Percentiles rank a stretch among this genome's conserved stretches.
phyloP scores from a whole-genome alignment of 2,888 invertebrate species.

The Monochamus alternatus region DNA sequence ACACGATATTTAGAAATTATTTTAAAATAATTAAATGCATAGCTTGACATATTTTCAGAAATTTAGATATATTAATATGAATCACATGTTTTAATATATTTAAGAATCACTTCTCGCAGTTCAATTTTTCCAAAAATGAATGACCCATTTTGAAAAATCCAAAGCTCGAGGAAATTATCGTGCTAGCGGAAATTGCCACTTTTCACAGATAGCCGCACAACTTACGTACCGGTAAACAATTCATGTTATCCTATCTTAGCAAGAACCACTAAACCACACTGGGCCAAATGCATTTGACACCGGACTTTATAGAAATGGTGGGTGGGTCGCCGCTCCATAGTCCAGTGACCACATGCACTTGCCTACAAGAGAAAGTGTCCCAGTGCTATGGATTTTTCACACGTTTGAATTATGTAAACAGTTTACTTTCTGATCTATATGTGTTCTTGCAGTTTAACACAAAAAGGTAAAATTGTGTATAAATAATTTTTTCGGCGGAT shows the following conservation, averaged over 20 bases:
- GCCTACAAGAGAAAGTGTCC: slow-evolving; percentile 61
- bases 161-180: not conserved
- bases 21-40: too few relatives aligned
- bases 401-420: slow-evolving; percentile 59
- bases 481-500: slow-evolving; percentile 34
- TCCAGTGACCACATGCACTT: slow-evolving; percentile 50
- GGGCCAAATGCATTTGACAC: slow-evolving; percentile 53
- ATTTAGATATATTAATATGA: too few relatives aligned
- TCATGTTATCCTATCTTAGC: slow-evolving; percentile 57
- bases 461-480: slow-evolving; percentile 43
- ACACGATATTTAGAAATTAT: too few relatives aligned
- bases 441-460: slow-evolving; percentile 48
- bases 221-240: slow-evolving; percentile 57
- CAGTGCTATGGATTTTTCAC: slow-evolving; percentile 54
- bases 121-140: not conserved
- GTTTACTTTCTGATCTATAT: slow-evolving; percentile 57
- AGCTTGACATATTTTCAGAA: too few relatives aligned
- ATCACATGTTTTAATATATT: too few relatives aligned
- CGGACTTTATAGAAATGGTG: slow-evolving; percentile 62
- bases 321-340: slow-evolving; percentile 52
- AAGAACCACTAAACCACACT: slow-evolving; percentile 57
- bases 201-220: not conserved
- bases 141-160: not conserved
- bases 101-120: too few relatives aligned
- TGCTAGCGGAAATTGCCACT: not conserved